Conservation (phyloP, 2,797 vertebrate genomes). For the Gadopsis bispinosus region DNA sequence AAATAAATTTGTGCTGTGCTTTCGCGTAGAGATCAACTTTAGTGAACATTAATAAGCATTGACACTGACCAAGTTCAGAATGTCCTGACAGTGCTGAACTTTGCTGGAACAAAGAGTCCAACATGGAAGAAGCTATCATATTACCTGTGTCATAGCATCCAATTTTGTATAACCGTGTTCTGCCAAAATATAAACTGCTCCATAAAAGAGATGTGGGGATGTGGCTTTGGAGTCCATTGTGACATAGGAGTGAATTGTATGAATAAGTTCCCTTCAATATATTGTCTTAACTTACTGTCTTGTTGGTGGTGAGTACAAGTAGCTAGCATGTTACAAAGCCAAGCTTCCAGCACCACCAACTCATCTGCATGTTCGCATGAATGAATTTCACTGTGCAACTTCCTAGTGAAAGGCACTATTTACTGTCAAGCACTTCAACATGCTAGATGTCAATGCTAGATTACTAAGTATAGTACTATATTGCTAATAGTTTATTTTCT, state of each 20-base stretch:
- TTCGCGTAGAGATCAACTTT: background rate
- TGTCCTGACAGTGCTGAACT: slow-evolving; percentile 8
- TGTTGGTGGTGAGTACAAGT: background rate
- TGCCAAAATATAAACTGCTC: background rate
- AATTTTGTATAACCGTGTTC: background rate
- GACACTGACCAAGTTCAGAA: background rate
- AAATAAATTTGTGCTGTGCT: background rate
- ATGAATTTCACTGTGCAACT: slow-evolving; percentile 5
- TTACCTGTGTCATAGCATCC: background rate
- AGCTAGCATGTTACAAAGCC: background rate
- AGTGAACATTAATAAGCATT: background rate
- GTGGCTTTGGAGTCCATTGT: background rate
- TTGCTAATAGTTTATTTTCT: slow-evolving; percentile 13
- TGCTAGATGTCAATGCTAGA: background rate
- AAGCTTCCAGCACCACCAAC: background rate
- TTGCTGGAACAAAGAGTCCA: background rate
- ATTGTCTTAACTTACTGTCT: slow-evolving; percentile 2
- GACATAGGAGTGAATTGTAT: background rate
- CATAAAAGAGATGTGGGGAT: background rate
- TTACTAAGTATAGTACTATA: too few species aligned
- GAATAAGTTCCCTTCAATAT: background rate
- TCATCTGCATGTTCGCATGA: background rate
- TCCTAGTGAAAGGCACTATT: background rate
- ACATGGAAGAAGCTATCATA: slow-evolving; percentile 2
- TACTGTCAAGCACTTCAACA: background rate